These are phyloP conservation scores for Beroe forskalii DNA, from an alignment of 37 sponge, comb jelly and placozoan genomes.

Conservation along the genomic window DNA sequence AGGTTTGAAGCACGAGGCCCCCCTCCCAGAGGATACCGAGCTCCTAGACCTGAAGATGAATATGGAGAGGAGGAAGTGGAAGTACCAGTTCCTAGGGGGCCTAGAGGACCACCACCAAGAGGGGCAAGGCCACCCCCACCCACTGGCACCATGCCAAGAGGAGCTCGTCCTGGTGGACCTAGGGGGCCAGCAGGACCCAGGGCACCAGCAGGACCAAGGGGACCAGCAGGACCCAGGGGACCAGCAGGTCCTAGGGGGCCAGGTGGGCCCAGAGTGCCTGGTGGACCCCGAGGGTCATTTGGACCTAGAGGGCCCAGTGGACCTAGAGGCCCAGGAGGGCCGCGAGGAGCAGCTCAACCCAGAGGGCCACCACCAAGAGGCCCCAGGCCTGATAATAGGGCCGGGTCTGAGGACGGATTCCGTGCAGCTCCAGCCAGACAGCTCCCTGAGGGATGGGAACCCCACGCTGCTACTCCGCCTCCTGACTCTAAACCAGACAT, in stretches of 20 bases:
- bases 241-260: not conserved
- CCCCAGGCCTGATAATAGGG: not conserved
- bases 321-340: not conserved
- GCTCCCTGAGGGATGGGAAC: constrained; percentile 11
- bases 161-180: not conserved
- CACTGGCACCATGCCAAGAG: not conserved
- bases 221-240: not conserved
- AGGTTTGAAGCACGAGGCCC: constrained; percentile 1
- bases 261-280: not conserved
- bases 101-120: not conserved
- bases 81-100: not conserved
- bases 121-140: not conserved
- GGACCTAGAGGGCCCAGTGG: not conserved
- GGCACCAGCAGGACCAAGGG: not conserved
- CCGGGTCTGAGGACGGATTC: not conserved
- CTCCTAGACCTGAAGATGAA: not conserved
- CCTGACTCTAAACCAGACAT: not conserved
- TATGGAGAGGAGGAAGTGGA: not conserved
- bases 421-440: not conserved
- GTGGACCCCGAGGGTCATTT: not conserved
- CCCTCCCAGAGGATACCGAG: not conserved
- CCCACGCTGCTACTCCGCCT: not conserved
- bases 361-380: not conserved
- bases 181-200: not conserved
- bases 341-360: not conserved